Evolutionary conservation across 2,888 invertebrate genomes (phyloP).

Genomic region (Tethea ocularis): DNA sequence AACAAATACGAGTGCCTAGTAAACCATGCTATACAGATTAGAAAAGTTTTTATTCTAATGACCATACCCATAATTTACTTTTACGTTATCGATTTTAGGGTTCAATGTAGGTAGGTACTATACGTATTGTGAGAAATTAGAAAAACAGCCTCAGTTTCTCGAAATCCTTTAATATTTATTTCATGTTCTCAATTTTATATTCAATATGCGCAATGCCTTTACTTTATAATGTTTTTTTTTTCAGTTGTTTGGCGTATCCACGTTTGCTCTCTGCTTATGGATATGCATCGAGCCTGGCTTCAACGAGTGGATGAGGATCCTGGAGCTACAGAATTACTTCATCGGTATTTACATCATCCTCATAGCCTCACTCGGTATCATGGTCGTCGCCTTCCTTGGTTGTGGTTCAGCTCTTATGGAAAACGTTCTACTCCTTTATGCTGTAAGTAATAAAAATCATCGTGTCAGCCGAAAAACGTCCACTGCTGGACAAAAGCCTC

Average conservation of each 20-base stretch:
- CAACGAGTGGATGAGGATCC: slow-evolving; percentile 90
- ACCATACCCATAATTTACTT: slow-evolving; percentile 37
- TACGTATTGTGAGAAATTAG: not conserved
- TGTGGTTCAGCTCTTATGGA: slow-evolving; percentile 93
- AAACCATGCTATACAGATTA: slow-evolving; percentile 33
- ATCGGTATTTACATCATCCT: slow-evolving; percentile 93
- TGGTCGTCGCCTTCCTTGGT: slow-evolving; percentile 91
- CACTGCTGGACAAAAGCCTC: too few relatives aligned
- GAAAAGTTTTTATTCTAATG: too few relatives aligned
- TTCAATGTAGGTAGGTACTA: too few relatives aligned
- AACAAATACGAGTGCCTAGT: too few relatives aligned
- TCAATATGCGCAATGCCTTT: too few relatives aligned
- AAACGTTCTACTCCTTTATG: slow-evolving; percentile 85
- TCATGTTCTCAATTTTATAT: slow-evolving; percentile 5
- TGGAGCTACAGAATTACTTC: slow-evolving; percentile 91
- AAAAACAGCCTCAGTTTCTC: not conserved
- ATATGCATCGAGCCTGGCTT: slow-evolving; percentile 91
- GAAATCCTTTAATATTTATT: not conserved
- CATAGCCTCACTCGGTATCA: slow-evolving; percentile 87
- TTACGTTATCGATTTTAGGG: slow-evolving; percentile 32
- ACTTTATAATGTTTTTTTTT: too few relatives aligned
- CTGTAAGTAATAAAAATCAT: slow-evolving; percentile 82
- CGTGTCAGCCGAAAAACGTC: too few relatives aligned
- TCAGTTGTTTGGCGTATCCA: slow-evolving; percentile 90
- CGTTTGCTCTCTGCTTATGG: slow-evolving; percentile 92